Conservation (phyloP, 1,140 invertebrate species). For the Hesperophylax magnus region DNA sequence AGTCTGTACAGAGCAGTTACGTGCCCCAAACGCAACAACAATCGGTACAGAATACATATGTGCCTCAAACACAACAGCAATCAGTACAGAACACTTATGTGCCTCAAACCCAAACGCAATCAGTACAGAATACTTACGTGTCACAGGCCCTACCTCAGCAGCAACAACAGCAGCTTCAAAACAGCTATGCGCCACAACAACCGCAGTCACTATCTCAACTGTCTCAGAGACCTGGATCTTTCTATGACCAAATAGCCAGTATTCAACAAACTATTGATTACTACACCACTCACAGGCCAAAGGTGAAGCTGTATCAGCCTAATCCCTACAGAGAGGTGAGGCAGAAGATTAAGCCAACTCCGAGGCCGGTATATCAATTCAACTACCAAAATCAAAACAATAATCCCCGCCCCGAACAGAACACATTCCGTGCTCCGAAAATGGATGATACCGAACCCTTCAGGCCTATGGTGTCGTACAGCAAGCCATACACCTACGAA, state of each 20-base stretch:
- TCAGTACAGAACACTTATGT: conserved; percentile 55
- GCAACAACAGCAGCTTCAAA: not conserved
- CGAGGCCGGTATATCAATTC: conserved; percentile 67
- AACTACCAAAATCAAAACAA: conserved; percentile 66
- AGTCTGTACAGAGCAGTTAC: conserved; percentile 58
- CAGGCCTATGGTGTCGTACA: conserved; percentile 76
- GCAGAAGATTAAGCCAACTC: conserved; percentile 64
- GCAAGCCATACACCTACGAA: conserved; percentile 71
- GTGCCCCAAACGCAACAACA: conserved; percentile 51
- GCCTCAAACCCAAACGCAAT: not conserved
- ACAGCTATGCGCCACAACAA: too few species aligned
- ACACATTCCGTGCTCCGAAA: conserved; percentile 68
- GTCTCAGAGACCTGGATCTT: conserved; percentile 62
- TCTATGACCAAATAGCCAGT: conserved; percentile 70
- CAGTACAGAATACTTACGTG: conserved; percentile 55
- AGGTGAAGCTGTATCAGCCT: conserved; percentile 61
- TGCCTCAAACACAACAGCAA: conserved; percentile 64
- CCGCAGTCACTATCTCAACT: conserved; percentile 35
- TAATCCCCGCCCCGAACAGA: conserved; percentile 62
- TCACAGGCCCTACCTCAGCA: conserved; percentile 53
- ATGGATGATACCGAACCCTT: conserved; percentile 74
- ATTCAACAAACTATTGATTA: conserved; percentile 71
- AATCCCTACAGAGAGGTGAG: conserved; percentile 68
- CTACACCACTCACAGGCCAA: conserved; percentile 69
- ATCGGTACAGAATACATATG: conserved; percentile 53